Evolutionary conservation across 2,113 vertebrate genomes (phyloP).

Genomic region (Phalacrocorax aristotelis): DNA sequence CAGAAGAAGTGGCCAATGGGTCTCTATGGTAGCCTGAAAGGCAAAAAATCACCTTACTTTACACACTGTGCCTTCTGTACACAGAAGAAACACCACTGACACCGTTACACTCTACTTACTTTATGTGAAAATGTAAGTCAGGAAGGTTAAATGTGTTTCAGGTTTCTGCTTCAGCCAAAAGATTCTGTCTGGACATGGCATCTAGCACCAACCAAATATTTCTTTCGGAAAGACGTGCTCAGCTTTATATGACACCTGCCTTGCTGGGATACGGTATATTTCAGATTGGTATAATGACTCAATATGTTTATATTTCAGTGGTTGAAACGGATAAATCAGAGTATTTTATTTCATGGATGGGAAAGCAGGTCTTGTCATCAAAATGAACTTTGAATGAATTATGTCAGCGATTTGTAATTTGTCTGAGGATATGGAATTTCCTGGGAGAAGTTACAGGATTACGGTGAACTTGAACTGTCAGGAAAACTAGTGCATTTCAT

Average conservation of each 20-base stretch:
- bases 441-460: neutral
- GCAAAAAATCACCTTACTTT: neutral
- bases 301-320: neutral
- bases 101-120: neutral
- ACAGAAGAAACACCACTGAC: neutral
- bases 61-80: neutral
- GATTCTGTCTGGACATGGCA: neutral
- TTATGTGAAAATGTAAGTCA: neutral
- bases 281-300: neutral
- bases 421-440: neutral
- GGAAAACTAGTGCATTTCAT: neutral
- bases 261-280: neutral
- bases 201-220: neutral
- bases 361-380: neutral
- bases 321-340: neutral
- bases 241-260: neutral
- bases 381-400: neutral
- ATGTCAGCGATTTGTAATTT: neutral
- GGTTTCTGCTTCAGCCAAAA: neutral
- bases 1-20: neutral
- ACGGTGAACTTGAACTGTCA: neutral
- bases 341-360: neutral
- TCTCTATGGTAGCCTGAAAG: neutral
- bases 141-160: neutral
- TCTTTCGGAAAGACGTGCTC: neutral